A percentile compares a stretch with the other conserved stretches of the same genome.
Evolutionary conservation across 2,888 invertebrate species (phyloP).

Genomic region (Sesia bembeciformis): DNA sequence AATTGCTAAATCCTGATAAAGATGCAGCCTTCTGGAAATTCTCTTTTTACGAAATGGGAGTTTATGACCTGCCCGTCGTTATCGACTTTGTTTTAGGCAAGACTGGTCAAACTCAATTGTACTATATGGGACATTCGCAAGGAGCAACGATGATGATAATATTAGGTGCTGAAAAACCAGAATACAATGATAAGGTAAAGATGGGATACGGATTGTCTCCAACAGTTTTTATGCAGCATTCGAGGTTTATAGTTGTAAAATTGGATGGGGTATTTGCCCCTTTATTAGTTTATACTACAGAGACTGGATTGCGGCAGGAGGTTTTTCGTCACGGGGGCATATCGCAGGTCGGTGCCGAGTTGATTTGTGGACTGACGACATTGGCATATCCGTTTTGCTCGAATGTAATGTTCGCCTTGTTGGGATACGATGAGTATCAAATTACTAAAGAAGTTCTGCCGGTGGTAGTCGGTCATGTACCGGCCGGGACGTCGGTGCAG

Average conservation of each 20-base stretch:
- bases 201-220: constrained; percentile 23
- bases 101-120: constrained; percentile 16
- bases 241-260: constrained; percentile 10
- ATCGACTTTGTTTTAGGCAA: constrained; percentile 23
- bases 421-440: not conserved
- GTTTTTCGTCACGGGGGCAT: not conserved
- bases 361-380: not conserved
- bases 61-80: constrained; percentile 20
- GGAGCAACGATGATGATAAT: constrained; percentile 17
- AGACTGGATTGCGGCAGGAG: not conserved
- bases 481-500: constrained; percentile 24
- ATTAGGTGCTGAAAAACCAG: constrained; percentile 21
- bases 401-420: not conserved
- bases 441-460: not conserved
- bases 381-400: not conserved
- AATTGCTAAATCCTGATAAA: constrained; percentile 15
- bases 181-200: constrained; percentile 26
- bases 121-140: constrained; percentile 25
- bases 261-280: not conserved
- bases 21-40: constrained; percentile 23
- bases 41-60: constrained; percentile 21
- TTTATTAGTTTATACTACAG: not conserved
- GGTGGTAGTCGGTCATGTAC: constrained; percentile 18
- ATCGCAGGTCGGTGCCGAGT: not conserved
- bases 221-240: constrained; percentile 17